Conservation (phyloP, 2,113 vertebrate genomes). For the Rostratula benghalensis region DNA sequence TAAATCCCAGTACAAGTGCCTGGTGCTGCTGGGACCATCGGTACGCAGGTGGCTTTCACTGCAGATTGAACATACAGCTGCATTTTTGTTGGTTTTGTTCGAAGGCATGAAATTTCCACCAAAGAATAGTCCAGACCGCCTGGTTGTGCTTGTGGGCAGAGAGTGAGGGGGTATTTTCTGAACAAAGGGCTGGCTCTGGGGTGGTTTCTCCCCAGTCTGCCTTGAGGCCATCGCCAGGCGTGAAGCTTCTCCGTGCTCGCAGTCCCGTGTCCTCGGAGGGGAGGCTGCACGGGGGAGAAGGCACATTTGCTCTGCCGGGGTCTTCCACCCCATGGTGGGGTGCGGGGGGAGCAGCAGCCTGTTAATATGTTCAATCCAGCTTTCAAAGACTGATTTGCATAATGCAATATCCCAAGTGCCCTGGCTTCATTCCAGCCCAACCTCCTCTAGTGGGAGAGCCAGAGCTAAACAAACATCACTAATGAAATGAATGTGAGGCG, state of each 20-base stretch:
- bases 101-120: not conserved
- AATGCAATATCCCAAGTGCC: conserved; percentile 77
- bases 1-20: not conserved
- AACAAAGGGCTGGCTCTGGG: not conserved
- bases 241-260: not conserved
- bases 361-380: not conserved
- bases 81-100: not conserved
- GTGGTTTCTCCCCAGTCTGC: not conserved
- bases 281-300: rapidly evolving
- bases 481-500: conserved; percentile 51
- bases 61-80: not conserved
- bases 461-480: conserved; percentile 64
- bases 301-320: not conserved
- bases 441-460: conserved; percentile 56
- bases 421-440: conserved; percentile 52
- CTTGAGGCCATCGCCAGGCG: rapidly evolving
- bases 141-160: not conserved
- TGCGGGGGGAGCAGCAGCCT: not conserved
- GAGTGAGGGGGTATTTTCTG: not conserved
- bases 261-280: not conserved
- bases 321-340: not conserved
- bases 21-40: rapidly evolving
- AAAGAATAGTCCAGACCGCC: not conserved
- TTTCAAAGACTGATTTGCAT: conserved; percentile 73
- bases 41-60: rapidly evolving